Percentiles rank a stretch among this genome's conserved stretches.
phyloP scores from a whole-genome alignment of 2,797 vertebrate species.

The Arctocebus calabarensis region DNA sequence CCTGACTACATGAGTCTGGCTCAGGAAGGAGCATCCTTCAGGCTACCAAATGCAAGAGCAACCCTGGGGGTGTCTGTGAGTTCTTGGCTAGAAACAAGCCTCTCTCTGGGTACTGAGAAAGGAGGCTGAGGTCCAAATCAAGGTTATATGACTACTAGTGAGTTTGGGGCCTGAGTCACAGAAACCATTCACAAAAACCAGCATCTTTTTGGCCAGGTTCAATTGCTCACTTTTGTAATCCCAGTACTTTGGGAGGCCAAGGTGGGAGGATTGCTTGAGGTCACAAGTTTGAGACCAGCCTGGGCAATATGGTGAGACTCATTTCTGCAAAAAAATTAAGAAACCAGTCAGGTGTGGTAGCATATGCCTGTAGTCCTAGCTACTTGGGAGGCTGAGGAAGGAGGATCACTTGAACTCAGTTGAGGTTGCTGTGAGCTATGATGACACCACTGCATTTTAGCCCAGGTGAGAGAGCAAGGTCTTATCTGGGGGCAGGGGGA shows the following conservation, averaged over 20 bases:
- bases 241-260: background rate
- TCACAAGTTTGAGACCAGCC: no score
- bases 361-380: no score
- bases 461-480: background rate
- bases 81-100: background rate
- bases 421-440: background rate
- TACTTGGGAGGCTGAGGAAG: no score
- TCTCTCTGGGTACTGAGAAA: background rate
- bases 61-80: no score
- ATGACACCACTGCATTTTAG: background rate
- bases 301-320: no score
- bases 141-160: background rate
- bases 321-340: no score
- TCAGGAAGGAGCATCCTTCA: background rate
- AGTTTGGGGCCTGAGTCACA: background rate
- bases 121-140: background rate
- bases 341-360: no score
- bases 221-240: background rate
- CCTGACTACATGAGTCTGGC: background rate
- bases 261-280: background rate
- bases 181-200: background rate
- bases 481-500: no score
- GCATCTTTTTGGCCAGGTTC: background rate
- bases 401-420: background rate
- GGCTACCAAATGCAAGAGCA: background rate